Evolutionary conservation across 2,113 vertebrate genomes (phyloP).

Genomic region (Amblyopsis rosae): DNA sequence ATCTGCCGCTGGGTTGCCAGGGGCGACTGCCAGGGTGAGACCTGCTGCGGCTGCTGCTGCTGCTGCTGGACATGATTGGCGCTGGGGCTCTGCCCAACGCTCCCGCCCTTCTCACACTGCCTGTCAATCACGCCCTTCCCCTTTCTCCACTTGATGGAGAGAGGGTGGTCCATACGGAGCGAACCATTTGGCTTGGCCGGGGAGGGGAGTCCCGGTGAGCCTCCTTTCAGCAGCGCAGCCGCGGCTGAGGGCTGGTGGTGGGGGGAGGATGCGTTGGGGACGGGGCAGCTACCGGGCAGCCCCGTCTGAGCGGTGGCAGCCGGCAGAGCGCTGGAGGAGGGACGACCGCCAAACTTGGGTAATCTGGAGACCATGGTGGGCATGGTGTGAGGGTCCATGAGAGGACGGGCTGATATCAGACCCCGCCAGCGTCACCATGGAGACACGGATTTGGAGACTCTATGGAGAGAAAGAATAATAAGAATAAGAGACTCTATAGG

Average conservation of each 20-base stretch:
- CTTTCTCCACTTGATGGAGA: conserved; percentile 82
- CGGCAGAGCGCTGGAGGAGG: conserved; percentile 27
- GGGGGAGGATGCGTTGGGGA: conserved; percentile 62
- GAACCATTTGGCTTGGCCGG: conserved; percentile 78
- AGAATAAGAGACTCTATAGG: neutral
- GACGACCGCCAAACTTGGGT: conserved; percentile 85
- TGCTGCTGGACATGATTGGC: conserved; percentile 2
- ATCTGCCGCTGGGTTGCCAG: conserved; percentile 1
- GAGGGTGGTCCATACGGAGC: conserved; percentile 66
- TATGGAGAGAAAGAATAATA: conserved; percentile 6
- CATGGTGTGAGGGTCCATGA: conserved; percentile 66
- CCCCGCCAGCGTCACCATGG: conserved; percentile 76
- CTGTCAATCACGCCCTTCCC: conserved; percentile 60
- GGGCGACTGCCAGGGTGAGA: neutral
- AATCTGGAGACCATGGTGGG: conserved; percentile 89
- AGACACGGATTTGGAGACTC: conserved; percentile 33
- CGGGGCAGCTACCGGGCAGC: conserved; percentile 29
- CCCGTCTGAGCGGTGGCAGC: neutral
- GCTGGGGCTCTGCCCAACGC: neutral
- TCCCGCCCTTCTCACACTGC: conserved; percentile 46
- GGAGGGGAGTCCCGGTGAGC: neutral
- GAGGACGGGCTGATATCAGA: conserved; percentile 89
- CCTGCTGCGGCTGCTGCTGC: conserved; percentile 1
- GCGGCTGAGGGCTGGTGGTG: conserved; percentile 47
- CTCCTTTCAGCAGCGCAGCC: conserved; percentile 19